Conservation (phyloP, 2,797 vertebrate genomes). For the Phoxinus dragarum region DNA sequence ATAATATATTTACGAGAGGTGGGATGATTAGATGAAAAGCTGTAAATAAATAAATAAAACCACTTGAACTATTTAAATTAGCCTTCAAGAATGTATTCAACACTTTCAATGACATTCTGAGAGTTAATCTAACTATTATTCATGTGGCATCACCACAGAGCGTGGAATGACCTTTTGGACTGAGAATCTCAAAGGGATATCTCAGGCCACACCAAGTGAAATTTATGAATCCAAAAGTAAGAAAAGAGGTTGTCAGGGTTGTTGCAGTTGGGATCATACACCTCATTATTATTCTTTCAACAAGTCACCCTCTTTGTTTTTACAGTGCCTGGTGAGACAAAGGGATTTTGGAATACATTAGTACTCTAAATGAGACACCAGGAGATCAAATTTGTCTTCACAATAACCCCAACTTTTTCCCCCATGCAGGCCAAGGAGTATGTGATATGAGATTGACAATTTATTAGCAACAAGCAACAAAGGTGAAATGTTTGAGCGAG, state of each 20-base stretch:
- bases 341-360: constrained; percentile 10
- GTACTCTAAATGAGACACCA: constrained; percentile 2
- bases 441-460: not conserved
- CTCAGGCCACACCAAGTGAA: not conserved
- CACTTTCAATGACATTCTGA: constrained; percentile 19
- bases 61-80: not conserved
- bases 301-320: not conserved
- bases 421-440: not conserved
- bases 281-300: constrained; percentile 12
- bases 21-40: too few relatives aligned
- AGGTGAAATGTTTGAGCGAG: not conserved
- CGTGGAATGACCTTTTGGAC: constrained; percentile 26
- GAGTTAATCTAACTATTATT: not conserved
- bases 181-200: not conserved
- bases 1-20: too few relatives aligned
- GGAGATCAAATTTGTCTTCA: not conserved
- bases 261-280: not conserved
- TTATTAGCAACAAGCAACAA: constrained; percentile 6
- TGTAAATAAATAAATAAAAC: too few relatives aligned
- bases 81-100: not conserved
- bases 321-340: constrained; percentile 10
- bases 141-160: constrained; percentile 19
- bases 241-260: not conserved
- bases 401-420: not conserved
- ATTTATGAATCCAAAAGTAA: constrained; percentile 8